Evolutionary conservation across 2,797 vertebrate species (phyloP).

Genomic region (Rhyacichthys aspro): DNA sequence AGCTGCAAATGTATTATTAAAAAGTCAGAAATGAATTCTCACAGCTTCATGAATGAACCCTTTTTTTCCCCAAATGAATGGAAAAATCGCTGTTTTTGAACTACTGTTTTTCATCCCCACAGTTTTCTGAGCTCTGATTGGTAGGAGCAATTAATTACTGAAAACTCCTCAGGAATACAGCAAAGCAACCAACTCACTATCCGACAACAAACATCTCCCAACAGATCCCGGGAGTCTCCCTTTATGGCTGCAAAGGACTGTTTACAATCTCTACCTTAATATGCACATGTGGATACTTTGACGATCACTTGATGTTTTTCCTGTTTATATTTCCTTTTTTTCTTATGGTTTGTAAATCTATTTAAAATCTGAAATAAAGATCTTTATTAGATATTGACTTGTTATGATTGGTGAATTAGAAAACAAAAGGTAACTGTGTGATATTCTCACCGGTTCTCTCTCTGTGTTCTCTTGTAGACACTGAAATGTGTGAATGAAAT

Average conservation of each 20-base stretch:
- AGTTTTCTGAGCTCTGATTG: slow-evolving; percentile 50
- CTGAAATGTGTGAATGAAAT: slow-evolving; percentile 16
- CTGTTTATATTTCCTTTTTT: slow-evolving; percentile 69
- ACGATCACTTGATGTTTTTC: slow-evolving; percentile 72
- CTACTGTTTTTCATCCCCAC: slow-evolving; percentile 42
- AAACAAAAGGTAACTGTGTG: background rate
- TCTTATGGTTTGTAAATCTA: slow-evolving; percentile 85
- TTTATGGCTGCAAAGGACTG: slow-evolving; percentile 73
- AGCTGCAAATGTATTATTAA: slow-evolving; percentile 18
- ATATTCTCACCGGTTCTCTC: slow-evolving; percentile 8
- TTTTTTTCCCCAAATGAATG: slow-evolving; percentile 41
- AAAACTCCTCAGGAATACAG: slow-evolving; percentile 76
- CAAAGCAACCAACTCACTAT: slow-evolving; percentile 54
- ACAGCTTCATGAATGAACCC: background rate
- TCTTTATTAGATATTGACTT: slow-evolving; percentile 78
- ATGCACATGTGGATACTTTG: slow-evolving; percentile 79
- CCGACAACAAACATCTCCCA: slow-evolving; percentile 30
- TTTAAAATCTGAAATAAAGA: slow-evolving; percentile 86
- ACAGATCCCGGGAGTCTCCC: slow-evolving; percentile 47
- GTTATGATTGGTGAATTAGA: background rate
- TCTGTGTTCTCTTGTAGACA: slow-evolving; percentile 40
- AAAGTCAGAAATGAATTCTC: slow-evolving; percentile 10
- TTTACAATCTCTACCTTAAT: slow-evolving; percentile 78
- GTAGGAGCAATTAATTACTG: slow-evolving; percentile 50
- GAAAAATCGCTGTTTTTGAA: slow-evolving; percentile 37